Evolutionary conservation across 2,888 invertebrate genomes (phyloP), one percentile per base, ranked within the genome.

Genomic region (Encarsia formosa): DNA sequence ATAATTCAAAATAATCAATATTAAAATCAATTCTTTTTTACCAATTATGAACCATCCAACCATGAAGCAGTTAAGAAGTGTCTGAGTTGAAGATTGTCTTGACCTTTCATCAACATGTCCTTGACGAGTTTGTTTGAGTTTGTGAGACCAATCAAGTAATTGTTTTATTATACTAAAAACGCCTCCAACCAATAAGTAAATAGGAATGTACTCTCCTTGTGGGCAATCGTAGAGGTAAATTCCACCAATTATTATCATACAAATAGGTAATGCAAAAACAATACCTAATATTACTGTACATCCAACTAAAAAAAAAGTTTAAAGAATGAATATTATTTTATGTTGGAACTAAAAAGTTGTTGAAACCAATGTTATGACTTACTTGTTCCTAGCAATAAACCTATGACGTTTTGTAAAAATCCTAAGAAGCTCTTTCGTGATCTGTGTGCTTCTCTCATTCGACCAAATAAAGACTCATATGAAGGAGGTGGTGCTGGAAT

Each of bases 41-140:
- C 85, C 85, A 54, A 84, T 80, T 60, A 85, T 82, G 62, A 85
- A 85, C 85, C 85, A 85, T 35, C 81, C 82, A 38, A 84, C 70
- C 74, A 85, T 79, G 65, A 85, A 85, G 65, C 81, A 82, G 68
- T 81, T 81, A 26, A 83, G 74, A 51, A 82, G 63, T 3, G 78
- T 79, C 63, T 80, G 79, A 13, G 78, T 79, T 4, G 79, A 79
- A 18, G 78, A 77, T 61, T 79, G 80, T 54, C 78, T 67, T 56
- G 79, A 67, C 61, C 77, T 76, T 64, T 79, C 79, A 58, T 77
- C 78, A 55, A 78, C 79, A 49, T 78, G 72, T 61, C 80, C 80
- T 57, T 79, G 78, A 58, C 77, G 77, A 16, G 76, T 73, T 60
- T 78, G 77, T 47, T 78, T 70, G 15, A 81, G 78, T 59, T 80